Base-by-base conservation (phyloP, 1,140 invertebrate species). In the Saccostrea glomerata region DNA sequence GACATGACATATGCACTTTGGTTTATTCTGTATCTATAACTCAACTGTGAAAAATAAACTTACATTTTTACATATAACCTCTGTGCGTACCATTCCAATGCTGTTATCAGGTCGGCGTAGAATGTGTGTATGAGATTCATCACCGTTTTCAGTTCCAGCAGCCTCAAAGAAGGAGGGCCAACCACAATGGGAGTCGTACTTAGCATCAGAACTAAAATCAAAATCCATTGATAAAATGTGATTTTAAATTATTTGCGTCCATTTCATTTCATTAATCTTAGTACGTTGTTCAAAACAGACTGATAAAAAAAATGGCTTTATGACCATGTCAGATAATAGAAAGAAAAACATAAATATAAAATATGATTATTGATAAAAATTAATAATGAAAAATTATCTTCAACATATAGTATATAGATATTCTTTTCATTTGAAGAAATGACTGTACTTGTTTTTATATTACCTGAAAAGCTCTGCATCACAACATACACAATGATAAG, bases 41-140 rank as follows among this genome's bases (percentile, higher is more conserved):
- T 7, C 47, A 47, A 0, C 9, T 47, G 6, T 47, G 5, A 47
- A 47, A 47, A 47, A 40, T 25, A 30, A 77, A 77, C 70, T 84
- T 89, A 90, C 89, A 63, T 88, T 90, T 90, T 88, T 90, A 88
- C 89, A 90, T 25, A 90, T 86, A n/a, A 90, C 87, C 30, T 90
- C 89, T 82, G 87, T 88, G 55, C 89, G 85, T 6, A 90, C 63
- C 89, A 88, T 88, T 56, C 89, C 87, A 77, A 85, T 77, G 86
- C 89, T 90, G 30, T 87, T 90, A 58, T 90, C 89, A 13, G 84
- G 73, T 0, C 87, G 36, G 77, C 82, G 84, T 13, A 90, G 54
- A 13, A 90, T 54, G 60, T 90, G 86, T 2, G 89, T 86, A 12
- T n/a, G n/a, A 0, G n/a, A 15, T 47, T 90, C 87, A 60, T 88